A percentile compares a stretch with the other conserved stretches of the same genome.
phyloP scores from a whole-genome alignment of 1,140 invertebrate genomes.

The Camponotus vicinus region DNA sequence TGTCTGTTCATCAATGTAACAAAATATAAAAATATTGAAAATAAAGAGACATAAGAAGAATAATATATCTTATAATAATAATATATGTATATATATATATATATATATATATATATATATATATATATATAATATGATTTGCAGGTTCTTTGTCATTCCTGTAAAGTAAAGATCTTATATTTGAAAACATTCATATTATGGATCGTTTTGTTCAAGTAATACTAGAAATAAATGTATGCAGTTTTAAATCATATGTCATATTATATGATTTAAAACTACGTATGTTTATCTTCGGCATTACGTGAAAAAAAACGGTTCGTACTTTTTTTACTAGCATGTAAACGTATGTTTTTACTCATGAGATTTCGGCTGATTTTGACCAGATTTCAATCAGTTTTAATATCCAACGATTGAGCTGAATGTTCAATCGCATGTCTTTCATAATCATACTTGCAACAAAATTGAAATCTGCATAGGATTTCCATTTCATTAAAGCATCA shows the following conservation, averaged over 20 bases:
- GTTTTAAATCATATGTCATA: not conserved
- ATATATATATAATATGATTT: not conserved
- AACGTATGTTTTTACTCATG: too few species aligned
- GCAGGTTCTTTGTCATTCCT: conserved; percentile 67
- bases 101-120: too few species aligned
- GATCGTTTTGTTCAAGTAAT: too few species aligned
- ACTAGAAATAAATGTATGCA: too few species aligned
- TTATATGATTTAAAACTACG: not conserved
- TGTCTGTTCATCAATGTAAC: conserved; percentile 76
- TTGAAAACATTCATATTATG: not conserved
- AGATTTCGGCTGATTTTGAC: too few species aligned
- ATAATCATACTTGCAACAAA: not conserved
- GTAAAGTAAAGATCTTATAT: conserved; percentile 20
- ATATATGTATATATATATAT: too few species aligned
- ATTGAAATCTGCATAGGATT: not conserved
- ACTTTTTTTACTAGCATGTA: not conserved
- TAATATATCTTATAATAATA: conserved; percentile 49
- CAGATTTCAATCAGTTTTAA: too few species aligned
- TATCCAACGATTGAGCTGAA: too few species aligned
- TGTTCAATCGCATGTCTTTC: not conserved
- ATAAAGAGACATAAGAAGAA: conserved; percentile 64
- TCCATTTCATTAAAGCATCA: not conserved
- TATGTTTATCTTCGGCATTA: not conserved
- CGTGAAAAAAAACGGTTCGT: not conserved
- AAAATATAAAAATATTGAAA: conserved; percentile 76